Evolutionary conservation across 2,888 invertebrate genomes (phyloP).

Genomic region (Parnassius apollo): DNA sequence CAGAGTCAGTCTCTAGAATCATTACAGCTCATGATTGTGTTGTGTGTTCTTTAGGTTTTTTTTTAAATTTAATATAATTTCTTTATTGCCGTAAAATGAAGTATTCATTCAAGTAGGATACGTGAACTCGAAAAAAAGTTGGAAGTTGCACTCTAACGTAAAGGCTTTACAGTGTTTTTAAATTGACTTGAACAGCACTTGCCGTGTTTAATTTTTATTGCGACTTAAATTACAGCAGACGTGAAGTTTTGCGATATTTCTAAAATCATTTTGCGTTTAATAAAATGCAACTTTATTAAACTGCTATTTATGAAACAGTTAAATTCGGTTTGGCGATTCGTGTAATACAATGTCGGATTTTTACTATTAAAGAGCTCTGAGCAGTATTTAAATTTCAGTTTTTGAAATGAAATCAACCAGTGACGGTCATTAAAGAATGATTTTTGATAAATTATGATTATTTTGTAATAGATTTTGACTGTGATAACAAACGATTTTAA

Average conservation of each 20-base stretch:
- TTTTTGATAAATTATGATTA: too few relatives aligned
- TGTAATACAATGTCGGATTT: not conserved
- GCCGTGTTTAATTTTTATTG: slow-evolving; percentile 2
- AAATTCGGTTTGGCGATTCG: not conserved
- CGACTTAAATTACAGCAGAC: not conserved
- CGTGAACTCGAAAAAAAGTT: not conserved
- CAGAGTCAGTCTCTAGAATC: too few relatives aligned
- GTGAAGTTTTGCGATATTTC: slow-evolving; percentile 2
- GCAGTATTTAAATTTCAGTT: too few relatives aligned
- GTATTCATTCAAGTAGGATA: too few relatives aligned
- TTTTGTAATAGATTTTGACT: too few relatives aligned
- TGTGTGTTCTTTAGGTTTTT: too few relatives aligned
- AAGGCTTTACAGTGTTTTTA: slow-evolving; percentile 1
- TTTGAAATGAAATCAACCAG: too few relatives aligned
- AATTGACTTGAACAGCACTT: slow-evolving; percentile 1
- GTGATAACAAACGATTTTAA: too few relatives aligned
- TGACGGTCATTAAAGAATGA: too few relatives aligned
- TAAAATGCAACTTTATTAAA: not conserved
- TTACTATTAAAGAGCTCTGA: not conserved
- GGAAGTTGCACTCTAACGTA: not conserved
- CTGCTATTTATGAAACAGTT: not conserved
- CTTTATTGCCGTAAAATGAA: too few relatives aligned
- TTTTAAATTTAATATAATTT: too few relatives aligned
- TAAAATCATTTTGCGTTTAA: not conserved
- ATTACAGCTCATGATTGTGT: too few relatives aligned